Conservation (phyloP, 2,797 vertebrate species). For the Coregonus suidteri region DNA sequence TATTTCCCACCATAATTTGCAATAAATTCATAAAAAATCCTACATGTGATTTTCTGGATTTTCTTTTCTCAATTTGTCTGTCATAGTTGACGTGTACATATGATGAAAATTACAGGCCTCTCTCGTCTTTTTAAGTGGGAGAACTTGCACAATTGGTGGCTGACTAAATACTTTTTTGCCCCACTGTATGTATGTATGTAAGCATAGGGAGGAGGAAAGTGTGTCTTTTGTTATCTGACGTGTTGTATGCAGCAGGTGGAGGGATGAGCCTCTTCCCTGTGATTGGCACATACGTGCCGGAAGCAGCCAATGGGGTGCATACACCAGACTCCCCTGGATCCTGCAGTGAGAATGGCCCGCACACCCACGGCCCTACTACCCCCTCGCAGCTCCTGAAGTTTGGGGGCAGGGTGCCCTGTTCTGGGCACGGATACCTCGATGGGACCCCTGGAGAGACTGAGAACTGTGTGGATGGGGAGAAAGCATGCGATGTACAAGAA, state of each 20-base stretch:
- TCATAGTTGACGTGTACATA: too few relatives aligned
- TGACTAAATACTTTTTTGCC: too few relatives aligned
- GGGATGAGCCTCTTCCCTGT: constrained; percentile 83
- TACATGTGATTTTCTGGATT: too few relatives aligned
- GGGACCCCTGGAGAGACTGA: constrained; percentile 33
- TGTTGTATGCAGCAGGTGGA: constrained; percentile 69
- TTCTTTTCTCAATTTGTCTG: too few relatives aligned
- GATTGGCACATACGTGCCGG: constrained; percentile 73
- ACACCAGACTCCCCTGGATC: constrained; percentile 52
- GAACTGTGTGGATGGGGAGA: constrained; percentile 44
- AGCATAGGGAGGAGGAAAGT: too few relatives aligned
- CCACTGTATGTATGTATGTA: not conserved
- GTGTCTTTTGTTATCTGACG: not conserved
- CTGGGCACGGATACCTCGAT: constrained; percentile 45
- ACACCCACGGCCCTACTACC: constrained; percentile 22
- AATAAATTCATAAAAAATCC: too few relatives aligned
- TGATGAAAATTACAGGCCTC: too few relatives aligned
- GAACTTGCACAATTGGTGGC: too few relatives aligned
- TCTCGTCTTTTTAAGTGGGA: too few relatives aligned
- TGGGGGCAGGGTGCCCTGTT: constrained; percentile 48
- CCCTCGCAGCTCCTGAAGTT: constrained; percentile 49
- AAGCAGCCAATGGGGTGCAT: constrained; percentile 72
- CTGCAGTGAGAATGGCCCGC: constrained; percentile 54
- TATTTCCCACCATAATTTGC: too few relatives aligned
- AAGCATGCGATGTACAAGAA: constrained; percentile 34